Base-by-base conservation (phyloP, 92 coral and sea anemone genomes). In the Metridium senile region DNA sequence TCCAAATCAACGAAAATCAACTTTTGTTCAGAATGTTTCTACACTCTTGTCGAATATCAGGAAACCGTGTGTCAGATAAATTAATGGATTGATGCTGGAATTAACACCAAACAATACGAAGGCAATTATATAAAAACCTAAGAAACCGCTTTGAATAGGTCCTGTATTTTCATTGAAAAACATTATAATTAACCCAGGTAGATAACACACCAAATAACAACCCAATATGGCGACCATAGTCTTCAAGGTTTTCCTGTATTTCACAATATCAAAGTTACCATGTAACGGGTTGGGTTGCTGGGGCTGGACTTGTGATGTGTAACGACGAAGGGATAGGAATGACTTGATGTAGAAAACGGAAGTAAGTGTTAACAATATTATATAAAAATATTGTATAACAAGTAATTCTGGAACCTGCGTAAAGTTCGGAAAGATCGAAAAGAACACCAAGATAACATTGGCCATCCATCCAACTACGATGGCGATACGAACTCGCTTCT, bases 281-380 rank as follows among this genome's bases (percentile, higher is more conserved):
- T 33, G 31, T 34, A 16, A 33, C 29, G 74, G 58, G 58, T 43
- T 43, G 26, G 74, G n/a, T 43, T 69, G 58, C 9, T 69, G 74
- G 74, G 74, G 56, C n/a, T 47, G 74, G 11, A 69, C 58, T 69
- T 69, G 74, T 43, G 43, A 26, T 68, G 34, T 68, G 73, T 68
- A 68, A 68, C 26, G 33, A 68, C 22, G 58, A 68, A 68, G 73
- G 9, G 33, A 16, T 68, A 16, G 10, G 58, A 68, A 68, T 0
- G 58, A 68, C 31, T 68, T 68, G 73, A 43, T 23, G 73, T 68
- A 59, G 65, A 59, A n/a, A 59, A 26, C 22, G 2, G 32, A 73
- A 9, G 68, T 58, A 32, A 58, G 32, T 6, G 22, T 27, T 0
- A 54, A 21, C 16, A 45, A 7, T 7, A 16, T 16, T 7, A 7